phyloP scores from a whole-genome alignment of 1,140 invertebrate species.

The Goniozus legneri region DNA sequence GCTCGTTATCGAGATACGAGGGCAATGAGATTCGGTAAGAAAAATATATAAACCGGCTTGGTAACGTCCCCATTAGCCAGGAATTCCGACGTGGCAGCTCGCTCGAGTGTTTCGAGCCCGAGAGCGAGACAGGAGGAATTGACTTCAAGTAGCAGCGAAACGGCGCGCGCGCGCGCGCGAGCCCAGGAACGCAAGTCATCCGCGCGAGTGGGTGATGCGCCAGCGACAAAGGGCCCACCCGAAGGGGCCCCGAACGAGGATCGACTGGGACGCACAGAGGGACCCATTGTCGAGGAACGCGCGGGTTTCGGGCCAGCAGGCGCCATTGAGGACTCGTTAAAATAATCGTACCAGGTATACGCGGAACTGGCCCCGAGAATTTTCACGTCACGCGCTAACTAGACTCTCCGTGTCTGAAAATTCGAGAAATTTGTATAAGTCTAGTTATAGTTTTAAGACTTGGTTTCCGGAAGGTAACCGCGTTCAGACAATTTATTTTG shows the following conservation, averaged over 20 bases:
- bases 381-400: conserved; percentile 15
- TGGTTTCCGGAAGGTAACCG: too few relatives aligned
- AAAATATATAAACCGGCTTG: too few relatives aligned
- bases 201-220: too few relatives aligned
- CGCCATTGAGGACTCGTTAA: conserved; percentile 32
- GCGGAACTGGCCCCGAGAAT: too few relatives aligned
- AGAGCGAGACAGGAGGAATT: conserved; percentile 25
- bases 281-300: conserved; percentile 32
- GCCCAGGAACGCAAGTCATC: conserved; percentile 42
- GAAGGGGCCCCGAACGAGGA: too few relatives aligned
- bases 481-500: too few relatives aligned
- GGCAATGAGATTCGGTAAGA: not conserved
- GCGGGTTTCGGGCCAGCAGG: conserved; percentile 17
- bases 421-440: too few relatives aligned
- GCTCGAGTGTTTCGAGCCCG: not conserved
- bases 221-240: too few relatives aligned
- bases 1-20: not conserved
- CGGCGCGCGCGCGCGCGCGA: too few relatives aligned
- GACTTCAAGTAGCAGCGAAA: conserved; percentile 40
- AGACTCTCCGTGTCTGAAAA: conserved; percentile 7
- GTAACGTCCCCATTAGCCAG: conserved; percentile 42
- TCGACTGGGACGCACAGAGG: too few relatives aligned
- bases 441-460: too few relatives aligned
- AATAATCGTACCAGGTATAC: conserved; percentile 24
- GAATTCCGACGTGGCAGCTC: conserved; percentile 35